A percentile compares a stretch with the other conserved stretches of the same genome.
phyloP scores from a whole-genome alignment of 23 tunicate genomes.

The Ascidia mentula region DNA sequence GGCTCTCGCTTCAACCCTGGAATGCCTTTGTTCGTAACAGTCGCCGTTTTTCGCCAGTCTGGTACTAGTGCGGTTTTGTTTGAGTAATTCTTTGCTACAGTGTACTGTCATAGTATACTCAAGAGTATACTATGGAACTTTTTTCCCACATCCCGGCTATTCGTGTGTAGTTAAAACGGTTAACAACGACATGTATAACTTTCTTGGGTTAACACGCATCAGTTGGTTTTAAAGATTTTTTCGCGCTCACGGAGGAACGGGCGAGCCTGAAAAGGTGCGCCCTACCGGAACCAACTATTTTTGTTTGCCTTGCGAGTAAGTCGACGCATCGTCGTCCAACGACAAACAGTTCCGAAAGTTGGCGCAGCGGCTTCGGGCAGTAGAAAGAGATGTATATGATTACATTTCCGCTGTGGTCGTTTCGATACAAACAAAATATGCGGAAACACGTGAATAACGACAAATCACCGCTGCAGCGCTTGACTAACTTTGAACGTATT shows the following conservation, averaged over 20 bases:
- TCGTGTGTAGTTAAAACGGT: no score
- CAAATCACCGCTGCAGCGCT: neutral
- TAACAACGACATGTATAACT: no score
- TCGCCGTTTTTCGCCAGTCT: neutral
- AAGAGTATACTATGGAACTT: no score
- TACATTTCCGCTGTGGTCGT: no score
- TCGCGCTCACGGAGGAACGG: neutral
- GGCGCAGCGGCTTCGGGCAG: no score
- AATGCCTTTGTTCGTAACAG: neutral
- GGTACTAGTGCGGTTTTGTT: neutral
- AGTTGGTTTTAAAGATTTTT: neutral
- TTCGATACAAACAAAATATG: no score
- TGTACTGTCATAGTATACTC: no score
- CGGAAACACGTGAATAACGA: no score
- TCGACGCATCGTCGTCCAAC: neutral
- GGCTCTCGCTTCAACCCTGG: neutral
- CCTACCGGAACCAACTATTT: slow-evolving; percentile 7
- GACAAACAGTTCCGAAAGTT: slow-evolving; percentile 5
- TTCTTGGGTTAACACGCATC: neutral
- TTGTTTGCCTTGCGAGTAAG: neutral
- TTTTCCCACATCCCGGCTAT: no score
- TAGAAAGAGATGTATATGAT: no score
- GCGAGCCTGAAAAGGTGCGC: neutral
- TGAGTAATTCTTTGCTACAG: no score
- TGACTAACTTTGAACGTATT: neutral